phyloP scores from a whole-genome alignment of 2,797 vertebrate species.

The Notoglanidium macrostoma region DNA sequence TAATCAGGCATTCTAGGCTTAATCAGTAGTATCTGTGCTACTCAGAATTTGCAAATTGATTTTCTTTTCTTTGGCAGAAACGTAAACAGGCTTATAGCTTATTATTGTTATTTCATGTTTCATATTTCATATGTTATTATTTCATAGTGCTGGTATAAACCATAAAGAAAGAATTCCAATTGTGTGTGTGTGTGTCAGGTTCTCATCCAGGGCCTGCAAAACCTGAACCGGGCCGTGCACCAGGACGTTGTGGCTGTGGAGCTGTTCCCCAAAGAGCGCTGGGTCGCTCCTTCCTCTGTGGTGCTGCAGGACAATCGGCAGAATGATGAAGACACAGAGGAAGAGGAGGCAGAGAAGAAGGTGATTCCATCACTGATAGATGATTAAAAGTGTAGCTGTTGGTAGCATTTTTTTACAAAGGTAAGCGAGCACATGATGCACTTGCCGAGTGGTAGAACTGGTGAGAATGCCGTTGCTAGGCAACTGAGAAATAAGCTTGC shows the following conservation, averaged over 20 bases:
- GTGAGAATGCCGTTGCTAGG: not conserved
- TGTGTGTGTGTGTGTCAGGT: constrained; percentile 70
- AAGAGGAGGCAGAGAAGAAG: constrained; percentile 83
- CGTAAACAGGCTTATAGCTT: not conserved
- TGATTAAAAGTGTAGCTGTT: not conserved
- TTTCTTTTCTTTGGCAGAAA: not conserved
- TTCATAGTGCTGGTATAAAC: rapidly evolving
- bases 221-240: constrained; percentile 91
- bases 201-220: constrained; percentile 90
- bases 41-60: not conserved
- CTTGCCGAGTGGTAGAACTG: not conserved
- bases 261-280: constrained; percentile 80
- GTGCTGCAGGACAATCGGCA: constrained; percentile 90
- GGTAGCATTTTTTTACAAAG: not conserved
- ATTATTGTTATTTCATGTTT: too few species aligned
- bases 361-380: constrained; percentile 62
- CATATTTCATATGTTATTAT: too few species aligned
- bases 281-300: constrained; percentile 88
- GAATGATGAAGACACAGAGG: constrained; percentile 81
- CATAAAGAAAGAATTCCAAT: not conserved
- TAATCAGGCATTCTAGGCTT: too few species aligned
- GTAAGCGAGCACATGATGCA: too few species aligned
- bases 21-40: too few species aligned
- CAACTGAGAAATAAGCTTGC: not conserved
- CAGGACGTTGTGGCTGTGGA: constrained; percentile 94